These are phyloP conservation scores for Trinectes maculatus DNA, from an alignment of 2,113 vertebrate genomes.

Conservation along the genomic window DNA sequence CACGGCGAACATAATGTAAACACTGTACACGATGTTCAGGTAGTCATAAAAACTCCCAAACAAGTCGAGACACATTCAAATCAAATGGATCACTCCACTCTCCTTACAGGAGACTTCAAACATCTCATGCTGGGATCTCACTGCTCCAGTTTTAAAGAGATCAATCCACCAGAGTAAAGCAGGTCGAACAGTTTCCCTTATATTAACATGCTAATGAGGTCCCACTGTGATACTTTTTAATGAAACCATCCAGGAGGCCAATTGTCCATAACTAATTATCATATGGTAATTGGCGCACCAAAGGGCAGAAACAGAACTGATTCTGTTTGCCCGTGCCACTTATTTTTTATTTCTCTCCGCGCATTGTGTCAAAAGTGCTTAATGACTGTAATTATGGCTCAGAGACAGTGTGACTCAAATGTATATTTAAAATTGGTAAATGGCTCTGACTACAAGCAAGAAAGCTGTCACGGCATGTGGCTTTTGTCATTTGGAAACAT, in stretches of 20 bases:
- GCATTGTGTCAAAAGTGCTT: conserved; percentile 61
- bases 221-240: conserved; percentile 79
- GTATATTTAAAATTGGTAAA: conserved; percentile 52
- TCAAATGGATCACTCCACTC: conserved; percentile 49
- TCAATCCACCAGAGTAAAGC: conserved; percentile 53
- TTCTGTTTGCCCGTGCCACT: conserved; percentile 62
- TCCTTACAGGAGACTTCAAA: conserved; percentile 37
- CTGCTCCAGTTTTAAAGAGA: conserved; percentile 47
- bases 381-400: conserved; percentile 60
- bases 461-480: conserved; percentile 17
- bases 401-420: conserved; percentile 39
- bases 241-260: conserved; percentile 81
- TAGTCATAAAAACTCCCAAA: conserved; percentile 29
- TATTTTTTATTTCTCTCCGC: conserved; percentile 35
- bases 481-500: conserved; percentile 19
- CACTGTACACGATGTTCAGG: conserved; percentile 27
- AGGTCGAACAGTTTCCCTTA: conserved; percentile 69
- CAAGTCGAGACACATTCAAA: conserved; percentile 27
- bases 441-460: conserved; percentile 23
- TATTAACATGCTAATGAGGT: conserved; percentile 77
- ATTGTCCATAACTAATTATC: conserved; percentile 82
- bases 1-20: conserved; percentile 42
- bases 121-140: conserved; percentile 37
- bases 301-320: conserved; percentile 59
- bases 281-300: conserved; percentile 76